Evolutionary conservation across 2,113 vertebrate species (phyloP).

Genomic region (Chauna torquata): DNA sequence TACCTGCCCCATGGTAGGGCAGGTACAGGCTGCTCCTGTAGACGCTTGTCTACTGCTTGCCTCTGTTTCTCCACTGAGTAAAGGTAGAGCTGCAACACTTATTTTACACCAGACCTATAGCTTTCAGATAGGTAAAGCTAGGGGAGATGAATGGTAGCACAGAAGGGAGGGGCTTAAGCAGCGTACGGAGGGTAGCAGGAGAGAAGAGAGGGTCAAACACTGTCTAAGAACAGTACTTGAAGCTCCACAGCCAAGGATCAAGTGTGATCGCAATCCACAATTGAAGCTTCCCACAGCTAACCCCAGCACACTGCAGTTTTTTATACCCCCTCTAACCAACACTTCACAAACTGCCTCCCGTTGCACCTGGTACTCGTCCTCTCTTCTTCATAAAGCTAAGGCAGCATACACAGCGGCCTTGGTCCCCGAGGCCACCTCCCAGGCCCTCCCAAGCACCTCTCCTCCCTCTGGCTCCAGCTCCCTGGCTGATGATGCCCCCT

Average conservation of each 20-base stretch:
- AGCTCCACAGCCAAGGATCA: not conserved
- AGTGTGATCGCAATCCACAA: not conserved
- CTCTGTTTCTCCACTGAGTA: not conserved
- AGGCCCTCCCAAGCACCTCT: not conserved
- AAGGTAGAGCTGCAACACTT: not conserved
- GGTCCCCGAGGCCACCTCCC: rapidly evolving
- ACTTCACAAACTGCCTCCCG: not conserved
- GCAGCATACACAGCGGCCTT: not conserved
- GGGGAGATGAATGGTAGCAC: not conserved
- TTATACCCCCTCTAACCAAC: not conserved
- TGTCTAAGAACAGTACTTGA: not conserved
- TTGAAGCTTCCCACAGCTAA: not conserved
- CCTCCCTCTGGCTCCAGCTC: not conserved
- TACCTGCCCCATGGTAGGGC: rapidly evolving
- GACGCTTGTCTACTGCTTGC: not conserved
- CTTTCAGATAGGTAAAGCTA: not conserved
- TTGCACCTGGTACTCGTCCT: not conserved
- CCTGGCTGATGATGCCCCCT: not conserved
- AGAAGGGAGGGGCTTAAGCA: not conserved
- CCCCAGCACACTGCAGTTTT: not conserved
- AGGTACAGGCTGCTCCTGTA: not conserved
- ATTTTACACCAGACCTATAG: not conserved
- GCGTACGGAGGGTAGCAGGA: not conserved
- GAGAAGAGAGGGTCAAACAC: not conserved
- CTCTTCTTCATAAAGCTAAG: not conserved